phyloP scores from a whole-genome alignment of 1,140 invertebrate species.

The Calycopis cecrops region DNA sequence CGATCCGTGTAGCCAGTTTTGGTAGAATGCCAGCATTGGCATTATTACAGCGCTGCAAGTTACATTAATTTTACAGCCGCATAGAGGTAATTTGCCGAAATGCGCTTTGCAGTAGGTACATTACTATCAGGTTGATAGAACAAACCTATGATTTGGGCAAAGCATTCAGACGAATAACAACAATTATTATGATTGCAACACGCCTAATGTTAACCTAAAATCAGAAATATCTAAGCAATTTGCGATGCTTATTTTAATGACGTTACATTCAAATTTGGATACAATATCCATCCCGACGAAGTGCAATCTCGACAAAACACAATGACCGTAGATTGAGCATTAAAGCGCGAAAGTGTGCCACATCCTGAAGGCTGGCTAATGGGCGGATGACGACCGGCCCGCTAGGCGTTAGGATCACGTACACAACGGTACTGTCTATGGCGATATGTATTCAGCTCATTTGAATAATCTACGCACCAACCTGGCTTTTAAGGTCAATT shows the following conservation, averaged over 20 bases:
- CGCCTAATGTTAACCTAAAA: no score
- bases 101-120: no score
- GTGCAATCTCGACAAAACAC: conserved; percentile 13
- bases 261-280: no score
- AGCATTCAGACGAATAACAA: no score
- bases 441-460: conserved; percentile 42
- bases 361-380: conserved; percentile 57
- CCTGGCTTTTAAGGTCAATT: conserved; percentile 11
- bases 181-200: no score
- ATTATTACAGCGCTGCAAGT: no score
- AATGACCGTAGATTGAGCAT: conserved; percentile 30
- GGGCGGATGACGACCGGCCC: conserved; percentile 43
- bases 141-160: no score
- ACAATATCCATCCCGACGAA: background rate
- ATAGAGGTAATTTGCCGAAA: no score
- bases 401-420: conserved; percentile 56
- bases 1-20: background rate
- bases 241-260: no score
- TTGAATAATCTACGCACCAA: conserved; percentile 48
- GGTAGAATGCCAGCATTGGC: conserved; percentile 2
- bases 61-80: no score
- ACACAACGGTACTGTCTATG: conserved; percentile 46
- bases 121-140: no score
- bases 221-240: no score
- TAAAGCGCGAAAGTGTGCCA: conserved; percentile 47